Base-by-base conservation (phyloP, 2,797 vertebrate genomes). In the Paedocypris micromegethes region DNA sequence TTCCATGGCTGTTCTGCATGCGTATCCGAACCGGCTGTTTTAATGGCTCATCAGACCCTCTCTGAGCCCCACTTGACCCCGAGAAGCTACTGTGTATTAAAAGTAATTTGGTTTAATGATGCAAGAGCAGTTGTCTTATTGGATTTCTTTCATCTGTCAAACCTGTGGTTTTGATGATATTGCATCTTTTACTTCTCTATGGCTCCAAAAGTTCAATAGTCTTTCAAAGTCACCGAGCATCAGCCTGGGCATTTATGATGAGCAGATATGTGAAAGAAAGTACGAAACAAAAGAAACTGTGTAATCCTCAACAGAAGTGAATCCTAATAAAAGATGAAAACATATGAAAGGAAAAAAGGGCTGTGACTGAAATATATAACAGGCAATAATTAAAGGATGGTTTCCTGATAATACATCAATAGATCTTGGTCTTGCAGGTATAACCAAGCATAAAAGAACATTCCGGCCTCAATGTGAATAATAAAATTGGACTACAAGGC, bases 31-130 rank as follows among this genome's bases (percentile, higher is more conserved):
- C 76, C 78, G 65, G 64, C 80, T 85, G 83, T 78, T 72, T 80
- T 87, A 91, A 89, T 80, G 85, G 83, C 84, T 85, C 86, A 88
- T 88, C 88, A 90, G 83, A 85, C 90, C 85, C 75, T 79, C 84
- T 79, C 78, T 76, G 78, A 78, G 79, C 78, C 83, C 80, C 63
- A 87, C 87, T 78, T 88, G 83, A 89, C 90, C 88, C 89, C 83
- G 86, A 83, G 85, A 84, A 89, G 83, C 84, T 54, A 39, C 83
- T 84, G 73, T 83, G 85, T 81, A 84, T 84, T 83, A 81, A 85
- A 82, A 88, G 85, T 87, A 85, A 88, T 79, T 77, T 78, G 83
- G 81, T 81, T 81, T 83, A 80, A 83, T 88, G 68, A 76, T 66
- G 70, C 70, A 76, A 66, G 59, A 71, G 61, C 48, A 65, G 62